Conservation (phyloP, 2,797 vertebrate species). For the Garrulus glandarius region DNA sequence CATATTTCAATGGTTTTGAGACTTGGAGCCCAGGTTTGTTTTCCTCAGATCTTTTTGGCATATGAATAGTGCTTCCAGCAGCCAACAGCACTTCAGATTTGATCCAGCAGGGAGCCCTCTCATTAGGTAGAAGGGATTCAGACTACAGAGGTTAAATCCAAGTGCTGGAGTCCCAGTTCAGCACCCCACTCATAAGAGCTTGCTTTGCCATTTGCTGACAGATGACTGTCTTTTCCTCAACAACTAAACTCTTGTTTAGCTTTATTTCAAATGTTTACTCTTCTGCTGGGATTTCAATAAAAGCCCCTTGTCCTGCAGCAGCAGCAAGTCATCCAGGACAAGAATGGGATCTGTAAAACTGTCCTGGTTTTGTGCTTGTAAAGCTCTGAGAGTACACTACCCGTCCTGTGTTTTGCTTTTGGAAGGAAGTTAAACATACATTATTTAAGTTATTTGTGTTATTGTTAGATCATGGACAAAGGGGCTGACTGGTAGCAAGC, state of each 20-base stretch:
- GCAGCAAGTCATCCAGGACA: slow-evolving; percentile 20
- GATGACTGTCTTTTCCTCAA: slow-evolving; percentile 39
- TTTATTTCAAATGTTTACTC: slow-evolving; percentile 63
- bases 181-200: not conserved
- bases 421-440: slow-evolving; percentile 59
- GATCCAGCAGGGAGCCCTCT: not conserved
- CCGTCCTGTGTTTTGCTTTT: slow-evolving; percentile 60
- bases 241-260: slow-evolving; percentile 52
- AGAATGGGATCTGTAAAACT: slow-evolving; percentile 48
- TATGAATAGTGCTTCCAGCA: not conserved
- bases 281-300: slow-evolving; percentile 45
- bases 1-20: not conserved
- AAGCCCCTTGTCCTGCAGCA: slow-evolving; percentile 33
- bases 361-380: not conserved
- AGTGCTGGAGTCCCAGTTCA: not conserved
- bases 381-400: not conserved
- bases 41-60: not conserved
- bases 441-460: slow-evolving; percentile 48
- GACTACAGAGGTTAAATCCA: not conserved
- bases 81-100: not conserved
- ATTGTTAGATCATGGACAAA: slow-evolving; percentile 15
- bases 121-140: not conserved
- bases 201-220: slow-evolving; percentile 17
- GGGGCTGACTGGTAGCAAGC: not conserved
- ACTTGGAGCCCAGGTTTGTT: not conserved